phyloP scores from a whole-genome alignment of 2,113 vertebrate species.

The Platichthys stellatus region DNA sequence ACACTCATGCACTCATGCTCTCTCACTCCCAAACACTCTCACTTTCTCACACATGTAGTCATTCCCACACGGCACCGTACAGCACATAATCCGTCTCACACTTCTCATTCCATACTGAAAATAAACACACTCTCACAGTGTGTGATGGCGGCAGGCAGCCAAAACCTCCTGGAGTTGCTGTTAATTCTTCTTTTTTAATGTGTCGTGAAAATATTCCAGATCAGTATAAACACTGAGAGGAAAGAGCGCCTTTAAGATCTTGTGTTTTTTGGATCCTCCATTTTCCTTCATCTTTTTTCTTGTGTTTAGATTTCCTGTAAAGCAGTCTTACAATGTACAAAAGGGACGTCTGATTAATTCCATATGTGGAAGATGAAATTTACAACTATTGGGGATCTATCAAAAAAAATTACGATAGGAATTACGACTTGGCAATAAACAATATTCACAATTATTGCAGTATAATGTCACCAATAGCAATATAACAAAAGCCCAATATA shows the following conservation, averaged over 20 bases:
- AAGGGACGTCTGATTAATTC: constrained; percentile 20
- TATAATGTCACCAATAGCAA: background rate
- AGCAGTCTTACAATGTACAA: background rate
- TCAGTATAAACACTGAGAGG: background rate
- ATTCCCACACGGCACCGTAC: constrained; percentile 21
- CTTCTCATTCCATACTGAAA: constrained; percentile 28
- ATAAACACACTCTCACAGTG: constrained; percentile 35
- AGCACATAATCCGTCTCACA: constrained; percentile 53
- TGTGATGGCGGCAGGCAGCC: constrained; percentile 1
- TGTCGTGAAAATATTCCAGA: constrained; percentile 6
- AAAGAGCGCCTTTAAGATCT: background rate
- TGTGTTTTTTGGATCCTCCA: constrained; percentile 2
- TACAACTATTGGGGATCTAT: background rate
- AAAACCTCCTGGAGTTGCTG: background rate
- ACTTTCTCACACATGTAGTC: constrained; percentile 55
- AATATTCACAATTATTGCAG: too few relatives aligned
- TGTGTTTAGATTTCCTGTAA: background rate
- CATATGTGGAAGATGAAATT: constrained; percentile 14
- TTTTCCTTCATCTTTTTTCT: background rate
- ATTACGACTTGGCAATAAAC: background rate
- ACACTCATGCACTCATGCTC: background rate
- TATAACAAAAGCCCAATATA: too few relatives aligned
- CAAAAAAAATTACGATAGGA: background rate
- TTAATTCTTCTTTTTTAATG: constrained; percentile 11
- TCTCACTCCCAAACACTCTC: constrained; percentile 42